phyloP scores from a whole-genome alignment of 2,113 vertebrate species.

The Castor canadensis region DNA sequence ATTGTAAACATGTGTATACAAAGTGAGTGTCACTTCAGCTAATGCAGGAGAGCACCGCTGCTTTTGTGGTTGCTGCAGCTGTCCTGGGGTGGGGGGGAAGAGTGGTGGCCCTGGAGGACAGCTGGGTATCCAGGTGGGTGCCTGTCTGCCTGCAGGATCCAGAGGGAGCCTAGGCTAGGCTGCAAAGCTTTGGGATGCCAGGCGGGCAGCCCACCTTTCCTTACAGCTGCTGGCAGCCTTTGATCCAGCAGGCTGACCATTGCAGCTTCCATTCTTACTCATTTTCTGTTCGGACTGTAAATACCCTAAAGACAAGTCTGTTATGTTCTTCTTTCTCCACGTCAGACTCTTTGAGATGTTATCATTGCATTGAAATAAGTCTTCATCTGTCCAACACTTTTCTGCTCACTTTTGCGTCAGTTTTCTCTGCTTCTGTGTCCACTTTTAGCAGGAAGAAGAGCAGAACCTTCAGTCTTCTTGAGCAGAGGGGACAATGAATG shows the following conservation, averaged over 20 bases:
- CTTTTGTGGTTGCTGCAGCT: not conserved
- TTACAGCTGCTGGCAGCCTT: not conserved
- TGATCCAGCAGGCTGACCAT: not conserved
- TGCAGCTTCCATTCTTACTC: not conserved
- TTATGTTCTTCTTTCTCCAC: not conserved
- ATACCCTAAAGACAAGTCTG: not conserved
- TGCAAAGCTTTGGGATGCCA: not conserved
- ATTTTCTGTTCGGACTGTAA: not conserved
- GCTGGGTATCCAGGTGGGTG: not conserved
- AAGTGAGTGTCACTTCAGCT: conserved; percentile 80
- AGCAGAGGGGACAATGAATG: not conserved
- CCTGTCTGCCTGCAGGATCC: not conserved
- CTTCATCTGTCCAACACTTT: not conserved
- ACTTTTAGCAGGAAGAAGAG: not conserved
- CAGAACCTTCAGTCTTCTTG: not conserved
- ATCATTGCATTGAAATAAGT: not conserved
- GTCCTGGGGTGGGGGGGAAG: not conserved
- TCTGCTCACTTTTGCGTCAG: not conserved
- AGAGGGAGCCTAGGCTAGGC: not conserved
- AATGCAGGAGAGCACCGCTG: conserved; percentile 17
- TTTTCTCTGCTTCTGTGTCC: not conserved
- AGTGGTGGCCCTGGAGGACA: not conserved
- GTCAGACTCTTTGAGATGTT: not conserved
- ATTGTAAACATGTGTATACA: conserved; percentile 80
- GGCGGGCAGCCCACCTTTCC: not conserved